A percentile compares a stretch with the other conserved stretches of the same genome.
Evolutionary conservation across 2,797 vertebrate species (phyloP).

Genomic region (Gambusia yucatana): DNA sequence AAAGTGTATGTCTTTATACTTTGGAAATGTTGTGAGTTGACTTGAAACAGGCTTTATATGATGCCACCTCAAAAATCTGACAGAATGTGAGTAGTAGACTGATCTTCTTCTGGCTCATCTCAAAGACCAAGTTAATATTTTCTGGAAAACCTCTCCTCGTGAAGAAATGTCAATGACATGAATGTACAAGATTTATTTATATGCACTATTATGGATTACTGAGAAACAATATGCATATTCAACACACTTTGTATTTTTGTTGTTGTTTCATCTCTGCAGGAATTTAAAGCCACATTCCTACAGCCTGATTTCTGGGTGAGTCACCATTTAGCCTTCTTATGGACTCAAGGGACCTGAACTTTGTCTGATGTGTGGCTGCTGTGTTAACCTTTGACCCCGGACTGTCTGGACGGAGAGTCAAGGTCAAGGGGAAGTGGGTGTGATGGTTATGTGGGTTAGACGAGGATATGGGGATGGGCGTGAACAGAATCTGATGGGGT

Average conservation of each 20-base stretch:
- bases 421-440: conserved; percentile 68
- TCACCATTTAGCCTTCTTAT: conserved; percentile 69
- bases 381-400: conserved; percentile 79
- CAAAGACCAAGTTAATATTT: not conserved
- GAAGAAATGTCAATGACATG: not conserved
- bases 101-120: not conserved
- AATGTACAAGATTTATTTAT: not conserved
- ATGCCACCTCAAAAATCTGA: not conserved
- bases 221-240: not conserved
- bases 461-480: conserved; percentile 29
- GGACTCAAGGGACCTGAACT: conserved; percentile 68
- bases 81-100: not conserved
- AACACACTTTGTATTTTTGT: not conserved
- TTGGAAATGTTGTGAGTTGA: not conserved
- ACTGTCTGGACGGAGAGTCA: conserved; percentile 81
- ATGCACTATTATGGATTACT: not conserved
- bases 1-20: not conserved
- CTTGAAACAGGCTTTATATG: not conserved
- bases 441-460: conserved; percentile 9
- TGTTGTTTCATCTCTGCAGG: conserved; percentile 48
- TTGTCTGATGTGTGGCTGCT: conserved; percentile 79
- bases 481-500: conserved; percentile 59
- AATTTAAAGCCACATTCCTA: conserved; percentile 77
- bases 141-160: not conserved
- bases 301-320: conserved; percentile 65